Conservation (phyloP, 2,113 vertebrate genomes). For the Otolemur garnettii region DNA sequence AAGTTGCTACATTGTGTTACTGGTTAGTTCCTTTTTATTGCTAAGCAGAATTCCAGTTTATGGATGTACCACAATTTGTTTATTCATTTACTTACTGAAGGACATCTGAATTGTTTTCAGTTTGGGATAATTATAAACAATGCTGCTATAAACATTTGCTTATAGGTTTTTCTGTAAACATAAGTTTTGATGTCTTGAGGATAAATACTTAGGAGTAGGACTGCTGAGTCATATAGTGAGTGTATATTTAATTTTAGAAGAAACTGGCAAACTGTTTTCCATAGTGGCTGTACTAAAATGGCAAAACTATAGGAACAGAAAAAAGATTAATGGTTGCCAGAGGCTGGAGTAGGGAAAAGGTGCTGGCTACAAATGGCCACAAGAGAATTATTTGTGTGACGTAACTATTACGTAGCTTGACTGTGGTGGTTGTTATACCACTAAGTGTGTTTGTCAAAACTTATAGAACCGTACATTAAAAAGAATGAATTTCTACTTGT, state of each 20-base stretch:
- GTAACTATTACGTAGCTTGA: not conserved
- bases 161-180: slow-evolving; percentile 8
- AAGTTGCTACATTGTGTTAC: not conserved
- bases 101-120: not conserved
- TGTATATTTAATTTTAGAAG: slow-evolving; percentile 58
- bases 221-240: slow-evolving; percentile 55
- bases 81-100: not conserved
- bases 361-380: not conserved
- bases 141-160: slow-evolving; percentile 23
- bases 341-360: not conserved
- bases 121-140: not conserved
- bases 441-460: slow-evolving; percentile 6
- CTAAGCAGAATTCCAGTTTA: slow-evolving; percentile 30
- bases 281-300: slow-evolving; percentile 1
- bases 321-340: slow-evolving; percentile 19
- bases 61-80: slow-evolving; percentile 35
- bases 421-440: not conserved
- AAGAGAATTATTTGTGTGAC: slow-evolving; percentile 41
- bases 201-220: slow-evolving; percentile 19
- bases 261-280: slow-evolving; percentile 52
- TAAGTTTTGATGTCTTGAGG: slow-evolving; percentile 58
- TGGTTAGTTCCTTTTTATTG: not conserved
- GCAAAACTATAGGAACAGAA: slow-evolving; percentile 43
- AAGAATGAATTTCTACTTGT: slow-evolving; percentile 33
- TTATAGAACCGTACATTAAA: not conserved